These are phyloP conservation scores for Chanos chanos DNA, from an alignment of 2,797 vertebrate species.

Conservation along the genomic window DNA sequence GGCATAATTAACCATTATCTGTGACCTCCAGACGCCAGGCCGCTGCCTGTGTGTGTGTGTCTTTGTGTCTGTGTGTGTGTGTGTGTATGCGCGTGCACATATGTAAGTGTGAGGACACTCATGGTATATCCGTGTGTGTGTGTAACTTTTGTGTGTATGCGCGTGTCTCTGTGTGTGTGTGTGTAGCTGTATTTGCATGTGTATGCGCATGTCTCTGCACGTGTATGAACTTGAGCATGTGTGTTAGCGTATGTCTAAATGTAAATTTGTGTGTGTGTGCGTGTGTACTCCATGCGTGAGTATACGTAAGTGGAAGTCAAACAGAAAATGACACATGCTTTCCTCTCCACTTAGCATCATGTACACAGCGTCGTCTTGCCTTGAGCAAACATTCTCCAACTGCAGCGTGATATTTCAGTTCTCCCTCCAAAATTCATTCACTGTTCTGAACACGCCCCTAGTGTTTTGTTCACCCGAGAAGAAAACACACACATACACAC, in stretches of 20 bases:
- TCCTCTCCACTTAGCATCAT: conserved; percentile 58
- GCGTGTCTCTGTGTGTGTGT: conserved; percentile 53
- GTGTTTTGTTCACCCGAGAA: not conserved
- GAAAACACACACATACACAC: not conserved
- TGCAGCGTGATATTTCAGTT: too few relatives aligned
- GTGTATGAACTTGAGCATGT: conserved; percentile 42
- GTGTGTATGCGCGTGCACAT: not conserved
- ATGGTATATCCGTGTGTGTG: too few relatives aligned
- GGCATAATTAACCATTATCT: conserved; percentile 72
- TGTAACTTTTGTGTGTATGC: too few relatives aligned
- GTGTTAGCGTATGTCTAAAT: conserved; percentile 11
- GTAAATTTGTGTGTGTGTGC: not conserved
- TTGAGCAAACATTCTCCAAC: too few relatives aligned
- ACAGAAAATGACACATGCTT: conserved; percentile 45
- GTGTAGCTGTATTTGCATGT: conserved; percentile 16
- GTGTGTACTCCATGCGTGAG: conserved; percentile 52
- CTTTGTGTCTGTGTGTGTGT: too few relatives aligned
- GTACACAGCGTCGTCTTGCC: conserved; percentile 27
- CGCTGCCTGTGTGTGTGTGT: conserved; percentile 31
- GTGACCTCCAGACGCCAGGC: conserved; percentile 36
- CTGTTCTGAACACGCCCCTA: too few relatives aligned
- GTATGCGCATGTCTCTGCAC: not conserved
- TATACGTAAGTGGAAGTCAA: conserved; percentile 54
- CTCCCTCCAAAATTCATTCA: too few relatives aligned
- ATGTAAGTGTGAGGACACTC: too few relatives aligned